These are phyloP conservation scores for Noctuana brunneofusca DNA, from an alignment of 2,888 invertebrate genomes.

Conservation along the genomic window DNA sequence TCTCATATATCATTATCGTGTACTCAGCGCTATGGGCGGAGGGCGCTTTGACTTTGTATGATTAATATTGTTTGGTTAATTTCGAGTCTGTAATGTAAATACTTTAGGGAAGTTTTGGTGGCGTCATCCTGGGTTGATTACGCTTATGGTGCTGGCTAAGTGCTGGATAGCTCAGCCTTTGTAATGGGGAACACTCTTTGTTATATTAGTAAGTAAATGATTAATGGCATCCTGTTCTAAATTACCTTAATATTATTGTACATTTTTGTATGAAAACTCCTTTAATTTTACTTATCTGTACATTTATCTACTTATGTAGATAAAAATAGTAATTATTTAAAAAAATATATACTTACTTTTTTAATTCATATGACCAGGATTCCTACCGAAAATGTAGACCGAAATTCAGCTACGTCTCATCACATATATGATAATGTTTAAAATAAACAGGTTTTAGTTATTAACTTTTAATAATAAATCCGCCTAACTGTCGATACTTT, in stretches of 20 bases:
- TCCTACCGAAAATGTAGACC: no score
- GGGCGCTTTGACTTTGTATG: conserved; percentile 69
- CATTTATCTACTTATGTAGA: no score
- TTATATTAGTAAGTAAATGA: conserved; percentile 15
- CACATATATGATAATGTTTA: no score
- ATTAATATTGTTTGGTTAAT: conserved; percentile 82
- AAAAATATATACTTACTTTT: no score
- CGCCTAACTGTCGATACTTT: no score
- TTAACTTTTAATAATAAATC: no score
- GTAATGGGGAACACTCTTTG: conserved; percentile 6
- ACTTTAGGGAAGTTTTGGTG: conserved; percentile 71
- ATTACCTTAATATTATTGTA: neutral
- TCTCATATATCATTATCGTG: conserved; percentile 83
- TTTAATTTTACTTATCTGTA: no score
- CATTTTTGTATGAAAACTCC: no score
- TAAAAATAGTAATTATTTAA: no score
- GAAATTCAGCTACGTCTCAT: no score
- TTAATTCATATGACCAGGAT: no score
- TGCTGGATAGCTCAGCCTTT: conserved; percentile 19
- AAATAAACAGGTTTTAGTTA: no score
- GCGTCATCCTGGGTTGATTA: conserved; percentile 70
- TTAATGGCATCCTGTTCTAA: neutral
- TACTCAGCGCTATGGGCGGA: conserved; percentile 70
- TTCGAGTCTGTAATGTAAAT: conserved; percentile 74
- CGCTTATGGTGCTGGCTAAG: conserved; percentile 45